A percentile compares a stretch with the other conserved stretches of the same genome.
Conservation (phyloP, 92 coral and sea anemone genomes). For the Pocillopora grandis region DNA sequence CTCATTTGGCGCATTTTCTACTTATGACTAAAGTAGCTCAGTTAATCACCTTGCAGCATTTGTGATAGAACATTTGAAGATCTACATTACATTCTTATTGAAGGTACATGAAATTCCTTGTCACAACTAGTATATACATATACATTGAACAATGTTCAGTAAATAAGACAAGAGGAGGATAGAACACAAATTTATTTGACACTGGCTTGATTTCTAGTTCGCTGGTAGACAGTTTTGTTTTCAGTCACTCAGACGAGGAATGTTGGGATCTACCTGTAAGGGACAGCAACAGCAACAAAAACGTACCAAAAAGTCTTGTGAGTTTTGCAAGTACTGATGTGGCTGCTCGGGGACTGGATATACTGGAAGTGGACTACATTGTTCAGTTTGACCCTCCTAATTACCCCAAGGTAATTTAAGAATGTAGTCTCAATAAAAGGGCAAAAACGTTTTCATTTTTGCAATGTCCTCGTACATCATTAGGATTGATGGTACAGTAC, state of each 20-base stretch:
- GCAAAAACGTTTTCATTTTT: neutral
- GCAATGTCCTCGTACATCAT: too few relatives aligned
- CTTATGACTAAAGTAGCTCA: too few relatives aligned
- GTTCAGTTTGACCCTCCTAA: constrained; percentile 93
- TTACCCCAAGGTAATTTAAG: constrained; percentile 80
- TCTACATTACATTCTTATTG: too few relatives aligned
- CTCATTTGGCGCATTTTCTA: too few relatives aligned
- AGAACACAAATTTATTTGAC: neutral
- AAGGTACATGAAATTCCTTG: neutral
- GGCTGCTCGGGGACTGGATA: constrained; percentile 96
- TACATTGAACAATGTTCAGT: neutral
- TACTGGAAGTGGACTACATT: constrained; percentile 97
- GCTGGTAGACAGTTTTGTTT: constrained; percentile 92
- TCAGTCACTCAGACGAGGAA: constrained; percentile 96
- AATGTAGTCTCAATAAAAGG: neutral
- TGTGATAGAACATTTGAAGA: too few relatives aligned
- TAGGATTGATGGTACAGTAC: too few relatives aligned
- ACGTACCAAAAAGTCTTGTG: constrained; percentile 92
- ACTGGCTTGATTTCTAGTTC: constrained; percentile 40
- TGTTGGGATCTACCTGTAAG: constrained; percentile 72
- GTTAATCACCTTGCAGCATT: too few relatives aligned
- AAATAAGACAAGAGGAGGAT: neutral
- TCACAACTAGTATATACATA: neutral
- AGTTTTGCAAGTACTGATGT: constrained; percentile 95
- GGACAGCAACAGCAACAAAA: constrained; percentile 97